A percentile compares a stretch with the other conserved stretches of the same genome.
Conservation (phyloP, 2,888 invertebrate genomes). For the Scrobipalpa costella region DNA sequence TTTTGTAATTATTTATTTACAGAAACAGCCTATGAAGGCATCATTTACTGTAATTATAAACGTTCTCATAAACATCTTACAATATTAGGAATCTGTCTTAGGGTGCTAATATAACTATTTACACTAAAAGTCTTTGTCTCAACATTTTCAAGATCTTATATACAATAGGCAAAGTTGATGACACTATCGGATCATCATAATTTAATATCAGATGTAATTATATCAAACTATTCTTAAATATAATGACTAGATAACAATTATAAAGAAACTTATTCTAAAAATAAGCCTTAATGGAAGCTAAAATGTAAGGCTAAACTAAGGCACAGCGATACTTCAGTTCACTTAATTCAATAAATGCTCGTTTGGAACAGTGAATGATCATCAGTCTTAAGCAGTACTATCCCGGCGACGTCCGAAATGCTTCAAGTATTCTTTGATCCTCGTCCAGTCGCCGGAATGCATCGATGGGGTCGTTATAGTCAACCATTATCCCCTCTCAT, state of each 20-base stretch:
- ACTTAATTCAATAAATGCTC: slow-evolving; percentile 64
- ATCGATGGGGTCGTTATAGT: slow-evolving; percentile 76
- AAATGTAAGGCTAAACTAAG: slow-evolving; percentile 64
- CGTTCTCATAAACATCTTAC: slow-evolving; percentile 57
- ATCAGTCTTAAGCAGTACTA: slow-evolving; percentile 67
- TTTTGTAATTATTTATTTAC: slow-evolving; percentile 47
- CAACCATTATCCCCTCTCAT: slow-evolving; percentile 79
- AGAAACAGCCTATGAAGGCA: slow-evolving; percentile 51
- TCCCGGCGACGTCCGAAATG: slow-evolving; percentile 70
- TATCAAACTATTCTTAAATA: slow-evolving; percentile 52
- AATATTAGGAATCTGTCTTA: slow-evolving; percentile 79
- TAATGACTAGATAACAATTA: slow-evolving; percentile 78
- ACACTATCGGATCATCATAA: neutral
- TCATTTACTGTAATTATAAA: slow-evolving; percentile 44
- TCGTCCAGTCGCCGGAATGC: slow-evolving; percentile 70
- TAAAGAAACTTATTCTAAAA: slow-evolving; percentile 49
- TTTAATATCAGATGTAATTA: neutral
- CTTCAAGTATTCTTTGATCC: slow-evolving; percentile 63
- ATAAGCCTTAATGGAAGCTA: slow-evolving; percentile 61
- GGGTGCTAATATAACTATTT: slow-evolving; percentile 65
- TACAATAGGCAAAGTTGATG: neutral
- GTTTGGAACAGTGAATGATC: slow-evolving; percentile 38
- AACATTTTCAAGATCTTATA: slow-evolving; percentile 40
- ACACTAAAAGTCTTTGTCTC: slow-evolving; percentile 76
- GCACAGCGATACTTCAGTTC: slow-evolving; percentile 72